Percentiles rank a stretch among this genome's conserved stretches.
phyloP scores from a whole-genome alignment of 2,888 invertebrate genomes.

The Ectropis crepuscularia region DNA sequence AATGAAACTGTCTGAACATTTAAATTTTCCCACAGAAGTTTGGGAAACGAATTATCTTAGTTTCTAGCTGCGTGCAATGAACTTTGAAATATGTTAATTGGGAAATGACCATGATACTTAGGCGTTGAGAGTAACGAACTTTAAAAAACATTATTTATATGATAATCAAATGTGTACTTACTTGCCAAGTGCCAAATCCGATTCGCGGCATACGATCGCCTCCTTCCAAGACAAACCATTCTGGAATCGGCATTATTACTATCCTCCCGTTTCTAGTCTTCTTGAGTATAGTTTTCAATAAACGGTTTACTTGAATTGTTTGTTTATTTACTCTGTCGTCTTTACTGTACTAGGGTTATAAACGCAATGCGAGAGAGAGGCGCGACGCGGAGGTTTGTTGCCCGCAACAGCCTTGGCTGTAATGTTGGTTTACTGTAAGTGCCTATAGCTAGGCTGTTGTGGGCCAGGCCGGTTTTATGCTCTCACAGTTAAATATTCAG shows the following conservation, averaged over 20 bases:
- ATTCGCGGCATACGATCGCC: slow-evolving; percentile 88
- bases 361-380: slow-evolving; percentile 53
- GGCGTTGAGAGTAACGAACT: background rate
- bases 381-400: slow-evolving; percentile 33
- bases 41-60: background rate
- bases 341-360: slow-evolving; percentile 42
- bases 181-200: slow-evolving; percentile 93
- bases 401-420: slow-evolving; percentile 45
- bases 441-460: slow-evolving; percentile 1
- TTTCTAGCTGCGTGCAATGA: too few relatives aligned
- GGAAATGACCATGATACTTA: too few relatives aligned
- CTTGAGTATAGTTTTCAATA: slow-evolving; percentile 11
- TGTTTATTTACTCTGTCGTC: slow-evolving; percentile 39
- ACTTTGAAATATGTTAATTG: too few relatives aligned
- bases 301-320: slow-evolving; percentile 27
- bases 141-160: background rate
- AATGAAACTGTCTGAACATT: slow-evolving; percentile 7
- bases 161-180: slow-evolving; percentile 64
- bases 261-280: too few relatives aligned
- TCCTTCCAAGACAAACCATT: slow-evolving; percentile 67
- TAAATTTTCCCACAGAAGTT: slow-evolving; percentile 34
- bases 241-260: slow-evolving; percentile 59
- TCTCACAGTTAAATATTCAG: slow-evolving; percentile 18
- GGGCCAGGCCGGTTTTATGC: slow-evolving; percentile 30
- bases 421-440: slow-evolving; percentile 32